These are phyloP conservation scores for Eudyptes chrysolophus DNA, from an alignment of 2,113 vertebrate species.

Conservation along the genomic window DNA sequence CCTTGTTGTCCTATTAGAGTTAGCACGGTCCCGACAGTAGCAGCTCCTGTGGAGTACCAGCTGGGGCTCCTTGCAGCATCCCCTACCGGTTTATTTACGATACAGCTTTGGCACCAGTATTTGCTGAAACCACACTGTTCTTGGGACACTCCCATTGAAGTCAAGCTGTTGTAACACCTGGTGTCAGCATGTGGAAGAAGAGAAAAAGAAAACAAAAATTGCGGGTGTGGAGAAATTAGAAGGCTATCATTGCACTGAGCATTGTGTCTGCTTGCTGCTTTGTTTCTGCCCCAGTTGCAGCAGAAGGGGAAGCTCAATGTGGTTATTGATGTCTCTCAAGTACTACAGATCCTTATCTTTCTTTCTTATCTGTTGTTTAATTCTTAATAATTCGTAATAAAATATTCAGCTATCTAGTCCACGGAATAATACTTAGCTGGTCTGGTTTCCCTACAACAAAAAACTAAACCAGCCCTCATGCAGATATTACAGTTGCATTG, in stretches of 20 bases:
- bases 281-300: neutral
- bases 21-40: neutral
- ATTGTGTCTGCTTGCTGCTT: neutral
- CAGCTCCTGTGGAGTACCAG: neutral
- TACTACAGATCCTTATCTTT: neutral
- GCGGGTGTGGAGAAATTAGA: neutral
- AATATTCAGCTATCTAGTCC: neutral
- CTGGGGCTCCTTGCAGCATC: neutral
- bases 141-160: neutral
- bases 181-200: neutral
- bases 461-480: neutral
- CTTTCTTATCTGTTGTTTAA: conserved; percentile 1
- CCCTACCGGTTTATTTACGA: neutral
- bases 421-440: neutral
- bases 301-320: neutral
- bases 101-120: neutral
- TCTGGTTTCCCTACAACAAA: neutral
- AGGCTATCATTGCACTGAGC: neutral
- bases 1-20: neutral
- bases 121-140: neutral
- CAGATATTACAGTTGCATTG: neutral
- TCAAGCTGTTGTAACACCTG: conserved; percentile 54
- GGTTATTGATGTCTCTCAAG: neutral
- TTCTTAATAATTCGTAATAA: neutral
- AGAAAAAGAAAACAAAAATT: neutral